phyloP scores from a whole-genome alignment of 2,888 invertebrate species.

The Acanthopleura granulata region DNA sequence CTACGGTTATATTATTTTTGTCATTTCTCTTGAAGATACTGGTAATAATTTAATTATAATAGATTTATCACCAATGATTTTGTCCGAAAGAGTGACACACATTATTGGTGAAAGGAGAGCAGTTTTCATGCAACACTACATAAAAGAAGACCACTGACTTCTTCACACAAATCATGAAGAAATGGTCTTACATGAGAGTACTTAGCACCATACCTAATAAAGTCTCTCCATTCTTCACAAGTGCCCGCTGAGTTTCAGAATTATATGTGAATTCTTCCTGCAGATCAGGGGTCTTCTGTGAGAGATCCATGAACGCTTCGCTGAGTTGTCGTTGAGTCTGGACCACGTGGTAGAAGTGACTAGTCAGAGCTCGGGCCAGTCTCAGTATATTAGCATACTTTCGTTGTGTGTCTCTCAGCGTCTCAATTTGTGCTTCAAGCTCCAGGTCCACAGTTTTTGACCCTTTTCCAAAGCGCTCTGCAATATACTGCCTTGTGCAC shows the following conservation, averaged over 20 bases:
- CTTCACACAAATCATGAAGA: no score
- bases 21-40: no score
- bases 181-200: no score
- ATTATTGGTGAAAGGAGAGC: no score
- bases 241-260: conserved; percentile 93
- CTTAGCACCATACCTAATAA: conserved; percentile 75
- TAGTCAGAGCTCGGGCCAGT: conserved; percentile 85
- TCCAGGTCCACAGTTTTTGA: conserved; percentile 77
- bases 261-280: conserved; percentile 96
- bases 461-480: conserved; percentile 90
- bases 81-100: no score
- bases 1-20: no score
- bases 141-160: no score
- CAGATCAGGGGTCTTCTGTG: conserved; percentile 95
- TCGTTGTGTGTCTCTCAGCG: conserved; percentile 91
- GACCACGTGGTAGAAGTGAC: conserved; percentile 89
- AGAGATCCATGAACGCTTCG: conserved; percentile 92
- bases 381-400: conserved; percentile 86
- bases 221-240: conserved; percentile 94
- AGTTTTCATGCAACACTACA: no score
- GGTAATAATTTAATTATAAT: no score
- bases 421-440: conserved; percentile 93
- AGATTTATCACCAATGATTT: no score
- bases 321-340: conserved; percentile 89
- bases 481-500: conserved; percentile 95